phyloP scores from a whole-genome alignment of 2,888 invertebrate species.

The Macrostomum cliftonense region DNA sequence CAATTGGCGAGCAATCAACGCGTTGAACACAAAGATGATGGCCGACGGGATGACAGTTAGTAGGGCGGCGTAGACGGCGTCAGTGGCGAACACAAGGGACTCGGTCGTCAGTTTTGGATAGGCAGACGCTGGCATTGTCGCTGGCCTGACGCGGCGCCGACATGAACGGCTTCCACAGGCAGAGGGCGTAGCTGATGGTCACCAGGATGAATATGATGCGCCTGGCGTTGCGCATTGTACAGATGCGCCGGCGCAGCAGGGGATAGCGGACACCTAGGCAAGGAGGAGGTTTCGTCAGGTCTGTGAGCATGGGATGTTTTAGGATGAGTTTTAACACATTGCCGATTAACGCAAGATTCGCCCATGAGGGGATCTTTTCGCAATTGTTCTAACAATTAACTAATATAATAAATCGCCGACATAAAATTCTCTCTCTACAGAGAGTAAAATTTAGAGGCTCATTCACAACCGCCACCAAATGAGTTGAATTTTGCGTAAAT shows the following conservation, averaged over 20 bases:
- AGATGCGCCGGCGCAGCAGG: slow-evolving; percentile 21
- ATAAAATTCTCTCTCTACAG: too few species aligned
- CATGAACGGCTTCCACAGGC: slow-evolving; percentile 21
- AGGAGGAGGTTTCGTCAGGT: too few species aligned
- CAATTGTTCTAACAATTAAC: too few species aligned
- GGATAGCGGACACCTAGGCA: slow-evolving; percentile 20
- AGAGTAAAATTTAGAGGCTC: too few species aligned
- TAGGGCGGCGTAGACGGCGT: slow-evolving; percentile 22
- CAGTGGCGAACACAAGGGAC: slow-evolving; percentile 19
- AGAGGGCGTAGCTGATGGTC: slow-evolving; percentile 15
- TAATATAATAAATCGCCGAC: too few species aligned
- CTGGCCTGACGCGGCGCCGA: not conserved
- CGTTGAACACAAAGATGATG: slow-evolving; percentile 24
- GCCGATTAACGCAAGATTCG: too few species aligned
- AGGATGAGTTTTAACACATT: too few species aligned
- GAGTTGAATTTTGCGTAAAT: too few species aligned
- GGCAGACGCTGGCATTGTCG: slow-evolving; percentile 5
- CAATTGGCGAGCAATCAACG: slow-evolving; percentile 24
- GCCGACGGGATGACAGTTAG: slow-evolving; percentile 27
- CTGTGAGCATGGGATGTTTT: too few species aligned
- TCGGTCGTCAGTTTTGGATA: slow-evolving; percentile 17
- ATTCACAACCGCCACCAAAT: too few species aligned
- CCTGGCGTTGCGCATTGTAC: slow-evolving; percentile 19
- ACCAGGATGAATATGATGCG: slow-evolving; percentile 19
- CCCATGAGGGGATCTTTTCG: too few species aligned